Evolutionary conservation across 2,113 vertebrate species (phyloP), one percentile per base, ranked within the genome.

Genomic region (Herpailurus yagouaroundi): DNA sequence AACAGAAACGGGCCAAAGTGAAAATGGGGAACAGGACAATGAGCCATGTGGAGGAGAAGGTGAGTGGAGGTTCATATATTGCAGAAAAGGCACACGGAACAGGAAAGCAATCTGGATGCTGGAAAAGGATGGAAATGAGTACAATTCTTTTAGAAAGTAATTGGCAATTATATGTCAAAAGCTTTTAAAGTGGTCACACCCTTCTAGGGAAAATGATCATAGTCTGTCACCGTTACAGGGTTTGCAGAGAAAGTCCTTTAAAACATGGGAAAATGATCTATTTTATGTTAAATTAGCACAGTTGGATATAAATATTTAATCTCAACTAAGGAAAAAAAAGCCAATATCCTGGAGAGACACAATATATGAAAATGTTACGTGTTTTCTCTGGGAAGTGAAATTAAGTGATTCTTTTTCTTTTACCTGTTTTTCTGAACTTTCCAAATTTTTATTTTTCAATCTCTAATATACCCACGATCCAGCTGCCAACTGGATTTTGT

Each of bases 361-460:
- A 25, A 48, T 27, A 48, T 3, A 31, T n/a, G 11, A 71, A 76
- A 90, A 96, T 7, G 50, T 11, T 33, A 82, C 3, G 5, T 48
- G 55, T 73, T 74, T 80, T 27, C n/a, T 48, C 36, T 64, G 15
- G 6, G 38, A 36, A 33, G 36, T 10, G 45, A 94, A 57, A 71
- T 4, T 7, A 29, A 33, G 1, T 33, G 12, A 48, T 50, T 57
- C 77, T 60, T 94, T 83, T 64, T 41, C 60, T 87, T 82, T 52
- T 36, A 88, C 41, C 60, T 60, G 33, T 45, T 66, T 77, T 52
- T 36, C 36, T 63, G 71, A 77, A 71, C 14, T 48, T 79, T 33
- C 29, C n/a, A 33, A 31, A 52, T 38, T 63, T 93, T 83, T 74
- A 91, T 63, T 94, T 68, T 81, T 93, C 74, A 92, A 48, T 63